Base-by-base conservation (phyloP, 2,113 vertebrate species). In the Acanthochromis polyacanthus region DNA sequence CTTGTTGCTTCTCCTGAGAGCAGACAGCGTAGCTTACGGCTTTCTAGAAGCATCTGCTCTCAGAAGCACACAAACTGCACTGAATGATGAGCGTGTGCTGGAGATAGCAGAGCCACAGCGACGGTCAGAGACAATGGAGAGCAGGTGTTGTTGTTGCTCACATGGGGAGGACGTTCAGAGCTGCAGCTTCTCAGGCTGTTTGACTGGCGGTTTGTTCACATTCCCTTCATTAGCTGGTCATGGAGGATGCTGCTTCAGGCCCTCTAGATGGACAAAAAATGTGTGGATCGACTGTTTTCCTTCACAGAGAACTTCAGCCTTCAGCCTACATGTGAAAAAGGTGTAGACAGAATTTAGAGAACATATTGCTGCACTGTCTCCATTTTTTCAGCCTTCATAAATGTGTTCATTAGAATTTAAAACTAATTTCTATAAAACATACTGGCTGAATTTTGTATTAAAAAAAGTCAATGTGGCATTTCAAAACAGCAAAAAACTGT, bases 101-200 rank as follows among this genome's bases (percentile, higher is more conserved):
- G 45, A 76, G 36, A 74, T n/a, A n/a, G 43, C 53, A 20, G 23
- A 61, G 50, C 50, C 16, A 17, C 66, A 4, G 25, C 64, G 48
- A 64, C 50, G 22, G 46, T 50, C 58, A 23, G 68, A 60, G 50
- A 25, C 62, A 14, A 4, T 25, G 32, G 48, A 62, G 57, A 43
- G 63, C 65, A 79, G 53, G 38, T 66, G 76, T 48, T 63, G 58
- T 70, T 64, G 16, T 69, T 81, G 71, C 57, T 79, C 59, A 59
- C 20, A 59, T 74, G 58, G 20, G 22, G 50, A 57, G n/a, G 20
- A 30, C 17, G 23, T 11, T 48, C 16, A 11, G 0, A 15, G n/a
- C 17, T 19, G 19, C 8, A 20, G 36, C 53, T 28, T 22, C n/a
- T 20, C 32, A 2, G 32, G 8, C 59, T 4, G 9, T 48, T 48